Evolutionary conservation across 35 echinoderm and acorn worm species (phyloP), one percentile per base, ranked within the genome.

Genomic region (Acanthaster planci): DNA sequence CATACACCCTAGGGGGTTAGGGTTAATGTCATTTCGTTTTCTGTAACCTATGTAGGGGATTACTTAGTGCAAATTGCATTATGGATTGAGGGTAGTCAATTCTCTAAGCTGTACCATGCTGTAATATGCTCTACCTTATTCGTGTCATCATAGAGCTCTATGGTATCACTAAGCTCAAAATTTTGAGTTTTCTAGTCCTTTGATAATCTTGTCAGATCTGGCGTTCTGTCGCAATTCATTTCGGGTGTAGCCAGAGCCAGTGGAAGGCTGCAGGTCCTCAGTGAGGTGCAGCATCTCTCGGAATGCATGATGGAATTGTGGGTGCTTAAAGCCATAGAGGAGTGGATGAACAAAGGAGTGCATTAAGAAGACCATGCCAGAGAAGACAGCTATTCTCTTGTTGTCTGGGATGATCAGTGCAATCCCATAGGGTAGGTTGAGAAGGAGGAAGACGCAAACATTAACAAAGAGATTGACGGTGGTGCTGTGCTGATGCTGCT

Each of bases 221-320:
- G 29, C 4, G 34, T 21, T 30, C 26, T 67, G 77, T 5, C 84
- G 92, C 55, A 90, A 90, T 32, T 90, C 72, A 27, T 35, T 52
- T 56, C 83, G 90, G 30, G 76, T 39, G 78, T 88, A 94, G 42
- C 4, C 42, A 12, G 42, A 47, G 42, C 42, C 42, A 6, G 42
- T 6, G 42, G 42, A 47, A 47, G 42, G 42, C 42, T 47, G 42
- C 4, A 12, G 42, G 42, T 47, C 42, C 42, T 47, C 42, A 47
- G 42, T 47, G 4, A 47, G 42, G 12, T 47, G 42, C 42, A 47
- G 42, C 42, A 47, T 47, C 42, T 47, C 4, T 12, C 42, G 42
- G 42, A 47, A 47, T 47, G 42, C 32, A 16, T 21, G 39, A 34
- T 77, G 18, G 31, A 77, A 77, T 16, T 77, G 31, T 77, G 75